Conservation (phyloP, 2,888 invertebrate species). For the Cerceris ruficornis region DNA sequence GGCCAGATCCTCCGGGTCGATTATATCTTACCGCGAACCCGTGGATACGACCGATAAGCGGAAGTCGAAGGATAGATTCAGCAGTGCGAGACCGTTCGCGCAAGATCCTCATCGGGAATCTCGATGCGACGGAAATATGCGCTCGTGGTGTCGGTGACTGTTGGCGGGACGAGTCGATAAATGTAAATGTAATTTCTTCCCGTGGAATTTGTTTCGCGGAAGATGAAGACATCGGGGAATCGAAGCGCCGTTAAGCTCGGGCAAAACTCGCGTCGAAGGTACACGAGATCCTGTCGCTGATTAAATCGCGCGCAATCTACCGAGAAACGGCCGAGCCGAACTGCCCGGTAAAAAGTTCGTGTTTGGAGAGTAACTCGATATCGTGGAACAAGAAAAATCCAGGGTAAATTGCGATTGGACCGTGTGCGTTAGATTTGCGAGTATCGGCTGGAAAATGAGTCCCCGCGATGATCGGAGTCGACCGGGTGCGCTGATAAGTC, state of each 20-base stretch:
- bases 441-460: no score
- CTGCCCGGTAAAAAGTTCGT: not conserved
- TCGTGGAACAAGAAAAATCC: no score
- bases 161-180: no score
- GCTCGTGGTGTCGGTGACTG: no score
- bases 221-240: not conserved
- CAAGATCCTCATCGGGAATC: not conserved
- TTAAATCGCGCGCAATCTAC: not conserved
- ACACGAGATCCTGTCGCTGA: not conserved
- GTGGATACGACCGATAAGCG: not conserved
- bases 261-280: not conserved
- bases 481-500: not conserved
- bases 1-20: slow-evolving; percentile 19
- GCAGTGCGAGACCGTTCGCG: not conserved
- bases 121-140: no score
- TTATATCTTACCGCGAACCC: not conserved
- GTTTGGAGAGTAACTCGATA: no score
- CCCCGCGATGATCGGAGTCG: not conserved
- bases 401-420: no score
- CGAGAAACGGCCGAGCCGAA: not conserved
- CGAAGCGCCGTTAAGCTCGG: not conserved
- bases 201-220: no score
- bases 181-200: no score
- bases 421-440: no score
- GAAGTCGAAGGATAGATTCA: not conserved